A percentile compares a stretch with the other conserved stretches of the same genome.
Evolutionary conservation across 2,888 invertebrate species (phyloP).

Genomic region (Deilephila porcellus): DNA sequence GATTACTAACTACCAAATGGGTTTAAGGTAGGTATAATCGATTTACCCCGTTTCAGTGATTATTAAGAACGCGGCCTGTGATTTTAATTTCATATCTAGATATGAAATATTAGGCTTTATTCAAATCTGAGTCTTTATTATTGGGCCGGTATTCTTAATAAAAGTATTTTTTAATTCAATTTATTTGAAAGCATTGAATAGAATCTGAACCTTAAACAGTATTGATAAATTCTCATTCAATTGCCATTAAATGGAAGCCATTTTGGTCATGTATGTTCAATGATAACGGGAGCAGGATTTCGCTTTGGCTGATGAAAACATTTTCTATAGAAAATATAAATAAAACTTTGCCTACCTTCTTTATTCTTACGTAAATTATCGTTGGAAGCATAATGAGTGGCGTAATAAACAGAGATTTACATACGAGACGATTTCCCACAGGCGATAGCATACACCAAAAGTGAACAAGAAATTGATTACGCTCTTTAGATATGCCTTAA

Average conservation of each 20-base stretch:
- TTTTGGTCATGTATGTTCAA: background rate
- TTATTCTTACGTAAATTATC: background rate
- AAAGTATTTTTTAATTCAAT: too few species aligned
- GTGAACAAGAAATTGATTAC: constrained; percentile 6
- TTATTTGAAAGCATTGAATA: too few species aligned
- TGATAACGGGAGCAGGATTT: too few species aligned
- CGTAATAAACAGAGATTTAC: constrained; percentile 11
- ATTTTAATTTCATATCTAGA: too few species aligned
- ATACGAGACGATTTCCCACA: background rate
- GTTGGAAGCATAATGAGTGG: background rate
- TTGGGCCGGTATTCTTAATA: too few species aligned
- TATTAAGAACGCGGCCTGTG: too few species aligned
- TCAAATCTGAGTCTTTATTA: too few species aligned
- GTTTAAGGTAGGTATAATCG: background rate
- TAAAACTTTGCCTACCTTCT: background rate
- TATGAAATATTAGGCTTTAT: too few species aligned
- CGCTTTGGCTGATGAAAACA: too few species aligned
- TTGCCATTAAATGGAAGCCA: background rate
- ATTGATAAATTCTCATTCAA: background rate
- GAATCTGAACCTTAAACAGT: background rate
- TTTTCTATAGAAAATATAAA: too few species aligned
- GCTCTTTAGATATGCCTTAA: background rate
- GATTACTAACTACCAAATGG: background rate
- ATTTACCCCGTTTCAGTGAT: background rate
- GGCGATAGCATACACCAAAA: constrained; percentile 2